Evolutionary conservation across 2,888 invertebrate species (phyloP), one percentile per base, ranked within the genome.

Genomic region (Ligdia adustata): DNA sequence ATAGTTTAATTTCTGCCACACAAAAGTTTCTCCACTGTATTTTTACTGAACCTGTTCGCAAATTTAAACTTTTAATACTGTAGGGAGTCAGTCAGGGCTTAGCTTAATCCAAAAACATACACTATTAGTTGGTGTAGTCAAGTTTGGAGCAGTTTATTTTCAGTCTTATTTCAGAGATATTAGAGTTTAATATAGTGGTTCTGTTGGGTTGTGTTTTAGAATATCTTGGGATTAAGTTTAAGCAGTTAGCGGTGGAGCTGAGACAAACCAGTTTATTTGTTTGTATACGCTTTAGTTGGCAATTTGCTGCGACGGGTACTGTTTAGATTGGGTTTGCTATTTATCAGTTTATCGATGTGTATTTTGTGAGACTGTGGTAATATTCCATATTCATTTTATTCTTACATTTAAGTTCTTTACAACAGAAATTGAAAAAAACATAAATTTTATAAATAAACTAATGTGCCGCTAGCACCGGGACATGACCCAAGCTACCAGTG

Each of bases 211-310:
- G n/a, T 20, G 9, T 35, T 31, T 3, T 13, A 18, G 26, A 7
- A 26, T 32, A 37, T 33, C 42, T 48, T 38, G 37, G 42, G 41
- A 38, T 42, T 48, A 42, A 38, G 20, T 48, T 38, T 14, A 35
- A 20, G 48, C 35, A 42, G 41, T 47, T 47, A 37, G 32, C 20
- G 34, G 38, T 27, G 9, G 16, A 27, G 37, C 32, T 31, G 16
- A 35, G 35, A 41, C 26, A 31, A 27, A 32, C 32, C 32, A 38
- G 48, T 42, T 41, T 46, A 27, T 44, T 45, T 39, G 41, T 47
- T 33, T 37, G 14, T 32, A 15, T 28, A 20, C 37, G 42, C 11
- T 26, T 42, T 48, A 42, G 48, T 42, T 42, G 32, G 32, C 32
- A 48, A 42, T 42, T 48, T 9, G 31, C 18, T 31, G 18, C 12